Evolutionary conservation across 2,797 vertebrate species (phyloP).

Genomic region (Melanotaenia parkinsoni): DNA sequence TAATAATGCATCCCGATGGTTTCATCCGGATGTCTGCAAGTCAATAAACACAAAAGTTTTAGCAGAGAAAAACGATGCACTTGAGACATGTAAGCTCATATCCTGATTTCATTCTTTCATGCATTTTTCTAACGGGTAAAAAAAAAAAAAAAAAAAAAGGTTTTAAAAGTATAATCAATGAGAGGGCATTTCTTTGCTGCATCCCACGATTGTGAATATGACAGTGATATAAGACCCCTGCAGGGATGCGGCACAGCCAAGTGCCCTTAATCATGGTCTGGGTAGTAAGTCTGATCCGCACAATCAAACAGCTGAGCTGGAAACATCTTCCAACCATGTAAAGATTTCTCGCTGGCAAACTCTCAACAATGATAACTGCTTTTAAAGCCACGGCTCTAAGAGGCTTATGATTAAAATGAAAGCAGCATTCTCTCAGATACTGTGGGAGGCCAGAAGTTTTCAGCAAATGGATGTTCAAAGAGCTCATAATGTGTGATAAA

Average conservation of each 20-base stretch:
- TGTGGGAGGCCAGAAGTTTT: conserved; percentile 21
- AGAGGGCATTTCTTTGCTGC: conserved; percentile 1
- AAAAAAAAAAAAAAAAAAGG: background rate
- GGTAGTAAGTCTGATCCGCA: conserved; percentile 21
- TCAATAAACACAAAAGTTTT: conserved; percentile 29
- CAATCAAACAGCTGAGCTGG: conserved; percentile 33
- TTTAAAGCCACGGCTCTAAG: conserved; percentile 12
- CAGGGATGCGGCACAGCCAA: conserved; percentile 34
- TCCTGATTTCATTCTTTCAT: conserved; percentile 4
- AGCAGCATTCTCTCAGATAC: conserved; percentile 6
- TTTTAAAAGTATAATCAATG: conserved; percentile 19
- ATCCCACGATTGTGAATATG: conserved; percentile 39
- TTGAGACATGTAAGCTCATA: background rate
- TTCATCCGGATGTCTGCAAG: conserved; percentile 42
- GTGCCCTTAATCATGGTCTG: conserved; percentile 39
- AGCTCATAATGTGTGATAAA: conserved; percentile 48
- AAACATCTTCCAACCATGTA: conserved; percentile 26
- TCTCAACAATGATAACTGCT: conserved; percentile 31
- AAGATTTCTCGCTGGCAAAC: conserved; percentile 39
- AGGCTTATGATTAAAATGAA: conserved; percentile 26
- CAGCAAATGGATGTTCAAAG: conserved; percentile 55
- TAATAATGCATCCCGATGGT: conserved; percentile 44
- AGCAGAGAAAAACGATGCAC: background rate
- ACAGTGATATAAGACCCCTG: conserved; percentile 49
- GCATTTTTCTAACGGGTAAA: background rate